Conservation (phyloP, 92 coral and sea anemone genomes). For the Ricordea florida region DNA sequence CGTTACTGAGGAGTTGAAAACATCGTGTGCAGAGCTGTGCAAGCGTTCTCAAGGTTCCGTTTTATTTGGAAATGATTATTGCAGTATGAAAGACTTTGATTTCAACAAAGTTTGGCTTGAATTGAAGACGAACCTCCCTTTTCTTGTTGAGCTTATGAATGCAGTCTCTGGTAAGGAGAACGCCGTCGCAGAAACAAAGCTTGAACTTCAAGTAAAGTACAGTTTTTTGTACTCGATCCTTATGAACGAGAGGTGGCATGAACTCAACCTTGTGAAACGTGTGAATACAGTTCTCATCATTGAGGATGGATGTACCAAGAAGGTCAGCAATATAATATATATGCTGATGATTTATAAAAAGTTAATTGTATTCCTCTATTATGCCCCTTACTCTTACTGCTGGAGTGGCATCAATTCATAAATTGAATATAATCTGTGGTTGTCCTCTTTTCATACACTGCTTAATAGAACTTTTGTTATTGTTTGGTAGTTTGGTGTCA, state of each 20-base stretch:
- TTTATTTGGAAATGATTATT: conserved; percentile 32
- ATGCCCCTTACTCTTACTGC: neutral
- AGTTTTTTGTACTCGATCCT: conserved; percentile 62
- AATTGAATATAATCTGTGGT: too few species aligned
- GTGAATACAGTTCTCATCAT: conserved; percentile 67
- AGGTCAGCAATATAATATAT: conserved; percentile 21
- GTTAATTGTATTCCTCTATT: neutral
- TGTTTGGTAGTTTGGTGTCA: neutral
- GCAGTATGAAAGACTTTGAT: conserved; percentile 32
- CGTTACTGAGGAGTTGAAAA: neutral
- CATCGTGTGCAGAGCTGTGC: conserved; percentile 13
- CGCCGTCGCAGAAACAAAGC: neutral
- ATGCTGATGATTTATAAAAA: neutral
- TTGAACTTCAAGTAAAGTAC: conserved; percentile 42
- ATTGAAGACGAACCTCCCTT: conserved; percentile 39
- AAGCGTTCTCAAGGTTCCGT: conserved; percentile 12
- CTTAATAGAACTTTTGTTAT: neutral
- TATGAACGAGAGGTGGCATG: conserved; percentile 70
- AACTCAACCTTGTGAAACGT: conserved; percentile 59
- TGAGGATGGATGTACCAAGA: conserved; percentile 81
- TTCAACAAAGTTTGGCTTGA: conserved; percentile 52
- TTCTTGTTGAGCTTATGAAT: conserved; percentile 38
- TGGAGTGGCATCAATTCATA: too few species aligned
- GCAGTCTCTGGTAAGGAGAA: conserved; percentile 42
- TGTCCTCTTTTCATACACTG: neutral